These are phyloP conservation scores for Ciconia maguari DNA, from an alignment of 2,113 vertebrate genomes.

Conservation along the genomic window DNA sequence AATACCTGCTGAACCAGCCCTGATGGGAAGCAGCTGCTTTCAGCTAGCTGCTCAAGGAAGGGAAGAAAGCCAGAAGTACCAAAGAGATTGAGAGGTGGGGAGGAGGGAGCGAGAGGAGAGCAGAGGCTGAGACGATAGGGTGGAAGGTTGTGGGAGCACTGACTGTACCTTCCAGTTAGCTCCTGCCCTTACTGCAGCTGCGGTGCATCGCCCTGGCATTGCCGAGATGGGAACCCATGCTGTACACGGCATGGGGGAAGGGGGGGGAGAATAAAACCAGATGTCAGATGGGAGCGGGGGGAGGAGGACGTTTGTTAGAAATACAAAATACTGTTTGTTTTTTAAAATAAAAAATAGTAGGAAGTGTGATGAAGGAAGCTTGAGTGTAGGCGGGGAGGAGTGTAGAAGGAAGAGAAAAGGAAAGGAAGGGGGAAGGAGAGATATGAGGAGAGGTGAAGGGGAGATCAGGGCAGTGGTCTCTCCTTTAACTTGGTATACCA, in stretches of 20 bases:
- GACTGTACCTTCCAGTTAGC: background rate
- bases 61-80: constrained; percentile 7
- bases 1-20: background rate
- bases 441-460: constrained; percentile 24
- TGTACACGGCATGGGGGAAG: background rate
- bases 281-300: background rate
- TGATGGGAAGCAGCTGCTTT: constrained; percentile 40
- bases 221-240: background rate
- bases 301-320: constrained; percentile 17
- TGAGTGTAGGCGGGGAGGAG: background rate
- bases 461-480: constrained; percentile 8
- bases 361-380: constrained; percentile 31
- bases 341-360: constrained; percentile 24
- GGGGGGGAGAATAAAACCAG: background rate
- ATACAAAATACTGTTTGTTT: constrained; percentile 19
- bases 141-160: background rate
- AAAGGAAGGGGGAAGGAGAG: background rate
- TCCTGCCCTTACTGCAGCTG: background rate
- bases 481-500: background rate
- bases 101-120: background rate
- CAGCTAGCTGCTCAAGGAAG: background rate
- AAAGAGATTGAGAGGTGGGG: background rate
- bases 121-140: background rate
- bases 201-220: background rate
- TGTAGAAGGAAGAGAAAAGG: constrained; percentile 6